Percentiles rank a stretch among this genome's conserved stretches.
phyloP scores from a whole-genome alignment of 2,888 invertebrate genomes.

The Cheilosia variabilis region DNA sequence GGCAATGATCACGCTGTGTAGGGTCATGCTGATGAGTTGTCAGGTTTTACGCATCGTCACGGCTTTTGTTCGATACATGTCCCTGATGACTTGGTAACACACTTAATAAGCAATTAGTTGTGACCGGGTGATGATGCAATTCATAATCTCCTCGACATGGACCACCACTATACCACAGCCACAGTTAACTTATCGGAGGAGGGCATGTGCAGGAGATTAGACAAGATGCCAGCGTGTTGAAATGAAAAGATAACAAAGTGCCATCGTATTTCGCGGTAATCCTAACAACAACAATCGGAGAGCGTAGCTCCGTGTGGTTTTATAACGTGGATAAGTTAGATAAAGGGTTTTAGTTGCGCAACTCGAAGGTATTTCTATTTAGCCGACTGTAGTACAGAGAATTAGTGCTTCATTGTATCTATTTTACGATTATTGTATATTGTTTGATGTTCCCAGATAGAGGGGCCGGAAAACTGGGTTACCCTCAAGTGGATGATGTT shows the following conservation, averaged over 20 bases:
- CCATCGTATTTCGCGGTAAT: background rate
- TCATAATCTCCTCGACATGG: constrained; percentile 26
- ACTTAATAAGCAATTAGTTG: constrained; percentile 55
- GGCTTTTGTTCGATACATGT: constrained; percentile 40
- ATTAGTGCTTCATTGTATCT: background rate
- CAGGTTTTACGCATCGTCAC: constrained; percentile 58
- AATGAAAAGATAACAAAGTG: constrained; percentile 18
- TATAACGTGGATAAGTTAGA: constrained; percentile 5
- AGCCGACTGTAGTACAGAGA: background rate
- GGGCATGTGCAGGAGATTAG: constrained; percentile 13
- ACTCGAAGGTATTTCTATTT: background rate
- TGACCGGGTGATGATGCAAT: constrained; percentile 44
- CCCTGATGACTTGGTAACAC: constrained; percentile 24
- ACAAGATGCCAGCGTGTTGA: constrained; percentile 14
- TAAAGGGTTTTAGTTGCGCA: constrained; percentile 23
- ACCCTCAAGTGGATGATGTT: constrained; percentile 60
- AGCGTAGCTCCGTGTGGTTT: background rate
- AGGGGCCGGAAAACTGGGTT: constrained; percentile 38
- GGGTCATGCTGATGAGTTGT: constrained; percentile 29
- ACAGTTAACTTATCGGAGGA: constrained; percentile 32
- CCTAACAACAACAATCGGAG: constrained; percentile 21
- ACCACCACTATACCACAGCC: background rate
- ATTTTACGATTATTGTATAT: constrained; percentile 8
- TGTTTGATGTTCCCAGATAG: constrained; percentile 4
- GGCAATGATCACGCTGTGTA: constrained; percentile 47